Base-by-base conservation (phyloP, 2,888 invertebrate genomes). In the Xestia c-nigrum region DNA sequence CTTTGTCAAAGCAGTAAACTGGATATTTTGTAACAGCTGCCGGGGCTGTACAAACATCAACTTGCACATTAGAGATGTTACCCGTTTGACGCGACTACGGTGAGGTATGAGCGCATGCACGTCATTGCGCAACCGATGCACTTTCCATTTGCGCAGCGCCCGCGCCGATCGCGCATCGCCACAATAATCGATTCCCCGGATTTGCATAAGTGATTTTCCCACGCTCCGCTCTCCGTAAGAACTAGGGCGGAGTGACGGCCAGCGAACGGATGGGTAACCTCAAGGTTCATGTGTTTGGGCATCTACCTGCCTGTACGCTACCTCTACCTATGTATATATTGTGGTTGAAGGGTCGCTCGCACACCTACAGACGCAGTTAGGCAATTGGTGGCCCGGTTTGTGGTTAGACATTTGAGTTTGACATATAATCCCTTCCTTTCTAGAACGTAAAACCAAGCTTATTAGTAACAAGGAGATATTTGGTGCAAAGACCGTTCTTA, bases 121-220 rank as follows among this genome's bases (percentile, higher is more conserved):
- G 77, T 73, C 79, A 73, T 91, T 96, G 93, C 95, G 93, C 93
- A 95, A 95, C 90, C 88, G 88, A 89, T 94, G 94, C 95, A 95
- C 95, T 95, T 96, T 96, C 95, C 94, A 93, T 94, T 94, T 88
- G 88, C 88, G 86, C 89, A 83, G 87, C 82, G 88, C 89, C 89
- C 87, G 87, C 88, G 87, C 82, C 78, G 88, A 88, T 86, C 88
- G 88, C 85, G 83, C 85, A 87, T 92, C 90, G 89, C 89, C 81
- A 88, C 91, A 89, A 94, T 96, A 95, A 96, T 96, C 95, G 95
- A 95, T 95, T 94, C 95, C 94, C 92, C 91, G 91, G 93, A 95
- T 95, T 95, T 93, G 92, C 94, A 94, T 95, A 94, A 95, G 93
- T 93, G 93, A 91, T 93, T 92, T 95, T 96, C 96, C 95, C 96